Percentiles rank a stretch among this genome's conserved stretches.
Conservation (phyloP, 2,113 vertebrate genomes). For the Thamnophis sirtalis region DNA sequence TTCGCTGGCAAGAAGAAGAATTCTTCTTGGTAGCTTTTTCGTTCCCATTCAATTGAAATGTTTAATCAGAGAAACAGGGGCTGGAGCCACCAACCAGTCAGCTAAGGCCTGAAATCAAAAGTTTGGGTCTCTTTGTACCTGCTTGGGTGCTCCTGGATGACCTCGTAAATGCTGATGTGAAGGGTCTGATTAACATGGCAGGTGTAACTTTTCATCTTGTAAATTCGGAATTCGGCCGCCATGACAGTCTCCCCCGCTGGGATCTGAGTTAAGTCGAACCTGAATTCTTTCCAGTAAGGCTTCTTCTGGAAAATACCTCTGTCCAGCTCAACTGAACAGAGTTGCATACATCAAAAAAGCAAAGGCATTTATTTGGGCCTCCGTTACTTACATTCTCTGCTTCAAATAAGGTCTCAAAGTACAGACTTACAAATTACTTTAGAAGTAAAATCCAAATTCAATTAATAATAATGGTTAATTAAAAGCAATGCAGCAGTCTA, state of each 20-base stretch:
- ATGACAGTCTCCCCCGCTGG: conserved; percentile 85
- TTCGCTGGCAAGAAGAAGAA: neutral
- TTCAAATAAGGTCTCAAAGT: neutral
- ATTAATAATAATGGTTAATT: neutral
- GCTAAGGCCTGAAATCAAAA: neutral
- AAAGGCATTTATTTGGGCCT: neutral
- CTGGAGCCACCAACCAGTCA: neutral
- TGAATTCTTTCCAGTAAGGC: conserved; percentile 95
- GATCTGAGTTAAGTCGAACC: conserved; percentile 89
- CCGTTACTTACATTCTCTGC: neutral
- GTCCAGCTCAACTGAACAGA: conserved; percentile 85
- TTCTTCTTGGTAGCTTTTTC: neutral
- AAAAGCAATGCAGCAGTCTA: neutral
- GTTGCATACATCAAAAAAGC: neutral
- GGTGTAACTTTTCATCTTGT: conserved; percentile 78
- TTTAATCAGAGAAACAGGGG: no score
- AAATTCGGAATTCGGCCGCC: conserved; percentile 90
- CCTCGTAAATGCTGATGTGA: conserved; percentile 87
- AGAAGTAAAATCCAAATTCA: neutral
- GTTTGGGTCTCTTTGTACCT: conserved; percentile 65
- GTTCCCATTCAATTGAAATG: neutral
- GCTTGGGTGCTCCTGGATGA: conserved; percentile 75
- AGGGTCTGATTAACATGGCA: conserved; percentile 78
- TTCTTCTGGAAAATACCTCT: conserved; percentile 77
- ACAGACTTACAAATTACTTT: neutral